Evolutionary conservation across 2,113 vertebrate genomes (phyloP), one percentile per base, ranked within the genome.

Genomic region (Mugil cephalus): DNA sequence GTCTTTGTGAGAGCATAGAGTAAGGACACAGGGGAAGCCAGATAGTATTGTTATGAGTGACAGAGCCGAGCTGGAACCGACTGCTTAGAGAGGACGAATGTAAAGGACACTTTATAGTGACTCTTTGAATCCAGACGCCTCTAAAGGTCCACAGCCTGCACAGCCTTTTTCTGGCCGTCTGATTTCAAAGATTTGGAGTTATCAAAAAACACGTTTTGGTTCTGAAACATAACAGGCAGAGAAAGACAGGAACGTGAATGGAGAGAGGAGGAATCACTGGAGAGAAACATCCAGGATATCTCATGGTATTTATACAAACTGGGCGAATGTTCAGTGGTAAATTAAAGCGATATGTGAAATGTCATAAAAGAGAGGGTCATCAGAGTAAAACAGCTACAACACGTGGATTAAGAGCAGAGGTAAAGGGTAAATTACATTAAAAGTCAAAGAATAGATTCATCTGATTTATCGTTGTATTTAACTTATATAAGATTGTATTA

Each of bases 41-140:
- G 84, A 89, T 80, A 85, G 38, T 36, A 68, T 80, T 80, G 76
- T 80, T 24, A 62, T 45, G 38, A 58, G 50, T 45, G 18, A 46
- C 50, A 30, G 38, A 10, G 51, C 12, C 51, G 21, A 42, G 17
- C 39, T 61, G 45, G 38, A 71, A 64, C 64, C 21, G 55, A 46
- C 65, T 73, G 39, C 71, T 70, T 74, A 52, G 52, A 40, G 15
- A 35, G 6, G 9, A 60, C 48, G n/a, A 60, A 64, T 75, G 55
- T 58, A 68, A 64, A 73, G 35, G 52, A 52, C 77, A 42, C 21
- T 14, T 55, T 60, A 43, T n/a, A 30, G 18, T 30, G 51, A 69
- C 36, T 35, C 21, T 61, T 51, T 78, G 21, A 75, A 72, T 64
- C 47, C 42, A 35, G 24, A 17, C 9, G 52, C 18, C 14, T 62